Evolutionary conservation across 2,797 vertebrate genomes (phyloP).

Genomic region (Myripristis murdjan): DNA sequence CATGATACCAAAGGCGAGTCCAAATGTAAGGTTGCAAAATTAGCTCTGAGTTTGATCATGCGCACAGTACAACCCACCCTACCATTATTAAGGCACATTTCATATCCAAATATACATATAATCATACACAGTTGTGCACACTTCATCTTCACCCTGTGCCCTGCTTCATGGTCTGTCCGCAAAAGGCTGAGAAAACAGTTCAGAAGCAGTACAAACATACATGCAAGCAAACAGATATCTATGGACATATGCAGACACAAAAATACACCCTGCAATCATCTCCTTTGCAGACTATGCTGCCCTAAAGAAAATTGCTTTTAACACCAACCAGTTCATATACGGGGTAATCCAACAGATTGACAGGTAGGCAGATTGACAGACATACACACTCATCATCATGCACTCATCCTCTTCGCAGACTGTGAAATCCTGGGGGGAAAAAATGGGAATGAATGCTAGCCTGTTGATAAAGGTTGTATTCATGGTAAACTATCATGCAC

Average conservation of each 20-base stretch:
- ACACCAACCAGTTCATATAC: slow-evolving; percentile 66
- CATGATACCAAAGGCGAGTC: slow-evolving; percentile 36
- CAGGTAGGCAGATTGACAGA: not conserved
- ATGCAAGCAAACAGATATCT: not conserved
- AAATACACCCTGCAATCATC: slow-evolving; percentile 1
- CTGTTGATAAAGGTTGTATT: not conserved
- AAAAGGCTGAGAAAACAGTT: not conserved
- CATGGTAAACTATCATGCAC: not conserved
- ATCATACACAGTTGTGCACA: not conserved
- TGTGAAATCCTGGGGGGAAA: slow-evolving; percentile 7
- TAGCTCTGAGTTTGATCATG: slow-evolving; percentile 32
- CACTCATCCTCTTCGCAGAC: slow-evolving; percentile 35
- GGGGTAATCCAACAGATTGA: slow-evolving; percentile 34
- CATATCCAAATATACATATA: slow-evolving; percentile 9
- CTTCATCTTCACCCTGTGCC: slow-evolving; percentile 11
- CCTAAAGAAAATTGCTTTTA: slow-evolving; percentile 92
- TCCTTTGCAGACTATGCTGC: slow-evolving; percentile 88
- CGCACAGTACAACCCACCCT: slow-evolving; percentile 23
- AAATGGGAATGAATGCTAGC: slow-evolving; percentile 19
- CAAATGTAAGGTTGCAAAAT: slow-evolving; percentile 48
- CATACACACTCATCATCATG: not conserved
- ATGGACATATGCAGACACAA: not conserved
- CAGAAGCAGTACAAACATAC: too few relatives aligned
- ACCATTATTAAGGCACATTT: slow-evolving; percentile 19
- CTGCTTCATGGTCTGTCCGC: not conserved